Evolutionary conservation across 2,113 vertebrate species (phyloP), one percentile per base, ranked within the genome.

Genomic region (Cyanoliseus patagonus): DNA sequence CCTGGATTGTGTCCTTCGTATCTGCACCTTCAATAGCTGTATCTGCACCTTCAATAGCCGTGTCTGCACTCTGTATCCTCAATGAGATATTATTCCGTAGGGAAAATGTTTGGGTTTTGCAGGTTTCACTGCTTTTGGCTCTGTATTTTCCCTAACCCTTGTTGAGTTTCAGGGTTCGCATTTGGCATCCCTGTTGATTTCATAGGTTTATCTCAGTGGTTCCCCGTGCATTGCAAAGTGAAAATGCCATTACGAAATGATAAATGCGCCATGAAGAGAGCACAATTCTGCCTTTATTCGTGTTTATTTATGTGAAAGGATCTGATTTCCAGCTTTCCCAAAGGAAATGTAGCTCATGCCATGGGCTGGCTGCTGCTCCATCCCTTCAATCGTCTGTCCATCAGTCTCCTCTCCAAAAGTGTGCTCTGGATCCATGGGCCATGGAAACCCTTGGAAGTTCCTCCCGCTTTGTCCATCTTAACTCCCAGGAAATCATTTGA

Each of bases 351-450:
- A 63, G 31, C 4, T 77, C 23, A 10, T 33, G 14, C 33, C 17
- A 4, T 41, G 28, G 55, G 30, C 33, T 61, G 5, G 14, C 62
- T 80, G 53, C 12, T 76, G 72, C 28, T 51, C 70, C 0, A 0
- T 55, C 35, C 30, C 44, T 66, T 41, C 61, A 13, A 1, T 57
- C 13, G 4, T 18, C 22, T 9, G 8, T 39, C 49, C 1, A 0
- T 42, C 19, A 7, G 1, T 11, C n/a, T 83, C 22, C 33, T 62
- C 47, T 55, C 39, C 62, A 55, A 6, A 68, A 11, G 9, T 1
- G 1, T 24, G 19, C 52, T 61, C 70, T 17, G 22, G 69, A 69
- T 22, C 24, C 0, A 0, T 22, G 30, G 24, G 11, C 28, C 49
- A n/a, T 4, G 3, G 63, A 37, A 39, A 16, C 22, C 39, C 16